Percentiles rank a stretch among this genome's conserved stretches.
phyloP scores from a whole-genome alignment of 2,888 invertebrate species.

The Prosapia bicincta region DNA sequence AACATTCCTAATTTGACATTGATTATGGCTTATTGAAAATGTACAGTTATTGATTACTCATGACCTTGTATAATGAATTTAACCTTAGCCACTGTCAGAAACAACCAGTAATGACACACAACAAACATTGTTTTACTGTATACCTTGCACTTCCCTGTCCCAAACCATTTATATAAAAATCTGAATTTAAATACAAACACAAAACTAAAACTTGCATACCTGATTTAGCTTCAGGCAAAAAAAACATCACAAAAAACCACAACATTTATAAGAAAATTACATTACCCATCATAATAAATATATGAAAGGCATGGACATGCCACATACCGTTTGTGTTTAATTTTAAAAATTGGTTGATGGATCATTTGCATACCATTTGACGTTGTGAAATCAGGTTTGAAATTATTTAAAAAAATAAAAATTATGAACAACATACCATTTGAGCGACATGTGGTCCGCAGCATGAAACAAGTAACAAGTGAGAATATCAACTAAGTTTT shows the following conservation, averaged over 20 bases:
- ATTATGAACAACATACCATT: slow-evolving; percentile 22
- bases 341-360: neutral
- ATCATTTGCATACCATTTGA: neutral
- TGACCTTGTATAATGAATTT: too few species aligned
- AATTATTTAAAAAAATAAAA: slow-evolving; percentile 1
- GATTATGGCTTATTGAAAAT: too few species aligned
- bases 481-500: slow-evolving; percentile 19
- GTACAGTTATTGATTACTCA: too few species aligned
- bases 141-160: too few species aligned
- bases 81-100: too few species aligned
- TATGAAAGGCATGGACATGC: neutral
- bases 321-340: neutral
- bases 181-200: too few species aligned
- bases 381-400: neutral
- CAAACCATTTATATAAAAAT: too few species aligned
- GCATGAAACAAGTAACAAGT: slow-evolving; percentile 27
- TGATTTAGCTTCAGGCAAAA: neutral
- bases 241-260: neutral
- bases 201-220: too few species aligned
- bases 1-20: too few species aligned
- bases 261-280: neutral
- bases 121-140: too few species aligned
- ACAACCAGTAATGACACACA: too few species aligned
- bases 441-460: slow-evolving; percentile 27
- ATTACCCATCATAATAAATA: neutral